Conservation (phyloP, 2,888 invertebrate genomes). For the Oscheius sp. region DNA sequence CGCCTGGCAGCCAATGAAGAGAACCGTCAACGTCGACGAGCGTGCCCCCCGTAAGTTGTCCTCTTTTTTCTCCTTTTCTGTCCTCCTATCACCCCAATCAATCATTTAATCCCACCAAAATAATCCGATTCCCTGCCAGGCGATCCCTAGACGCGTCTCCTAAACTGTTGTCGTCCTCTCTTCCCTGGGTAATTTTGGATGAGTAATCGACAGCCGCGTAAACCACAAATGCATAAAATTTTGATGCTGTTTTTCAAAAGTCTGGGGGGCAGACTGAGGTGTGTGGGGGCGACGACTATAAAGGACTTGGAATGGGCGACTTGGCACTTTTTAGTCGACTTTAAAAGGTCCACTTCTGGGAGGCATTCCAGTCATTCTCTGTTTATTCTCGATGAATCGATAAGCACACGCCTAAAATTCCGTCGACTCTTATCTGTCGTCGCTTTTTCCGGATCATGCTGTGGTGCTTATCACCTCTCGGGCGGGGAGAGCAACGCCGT, state of each 20-base stretch:
- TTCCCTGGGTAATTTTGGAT: too few species aligned
- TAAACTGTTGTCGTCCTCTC: too few species aligned
- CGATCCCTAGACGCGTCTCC: too few species aligned
- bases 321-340: too few species aligned
- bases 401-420: slow-evolving; percentile 12
- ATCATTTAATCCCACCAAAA: background rate
- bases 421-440: background rate
- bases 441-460: slow-evolving; percentile 22
- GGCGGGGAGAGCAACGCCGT: background rate
- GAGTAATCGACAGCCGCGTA: too few species aligned
- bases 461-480: background rate
- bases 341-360: too few species aligned
- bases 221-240: too few species aligned
- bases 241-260: too few species aligned
- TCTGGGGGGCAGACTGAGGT: too few species aligned
- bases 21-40: slow-evolving; percentile 52
- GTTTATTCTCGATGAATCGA: background rate
- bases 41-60: slow-evolving; percentile 60
- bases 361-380: too few species aligned
- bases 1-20: slow-evolving; percentile 72
- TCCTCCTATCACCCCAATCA: background rate
- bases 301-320: too few species aligned
- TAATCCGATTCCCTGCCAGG: background rate
- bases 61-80: background rate
- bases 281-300: too few species aligned